Evolutionary conservation across 2,888 invertebrate genomes (phyloP).

Genomic region (Clistopyga incitator): DNA sequence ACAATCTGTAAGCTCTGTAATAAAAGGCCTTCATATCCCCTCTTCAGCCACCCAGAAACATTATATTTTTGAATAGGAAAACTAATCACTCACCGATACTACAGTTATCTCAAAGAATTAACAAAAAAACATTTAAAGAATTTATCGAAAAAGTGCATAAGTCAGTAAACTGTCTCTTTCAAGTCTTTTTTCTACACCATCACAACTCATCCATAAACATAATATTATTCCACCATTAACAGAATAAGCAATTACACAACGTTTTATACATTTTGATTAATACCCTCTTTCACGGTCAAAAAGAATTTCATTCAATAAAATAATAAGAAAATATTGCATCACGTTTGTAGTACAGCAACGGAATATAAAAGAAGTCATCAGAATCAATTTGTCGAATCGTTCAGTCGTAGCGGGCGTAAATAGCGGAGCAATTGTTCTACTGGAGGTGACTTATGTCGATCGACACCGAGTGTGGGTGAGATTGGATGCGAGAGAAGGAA

Average conservation of each 20-base stretch:
- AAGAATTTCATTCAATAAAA: neutral
- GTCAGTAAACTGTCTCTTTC: neutral
- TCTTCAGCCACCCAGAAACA: no score
- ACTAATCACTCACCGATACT: neutral
- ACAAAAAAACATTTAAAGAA: neutral
- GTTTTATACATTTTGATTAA: neutral
- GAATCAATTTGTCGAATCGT: conserved; percentile 14
- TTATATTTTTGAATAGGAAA: neutral
- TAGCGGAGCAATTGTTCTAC: conserved; percentile 15
- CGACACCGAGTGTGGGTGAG: conserved; percentile 22
- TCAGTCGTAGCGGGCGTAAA: neutral
- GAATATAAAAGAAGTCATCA: conserved; percentile 1
- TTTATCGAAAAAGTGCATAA: neutral
- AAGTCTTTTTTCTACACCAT: no score
- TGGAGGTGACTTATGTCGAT: conserved; percentile 35
- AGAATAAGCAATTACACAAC: neutral
- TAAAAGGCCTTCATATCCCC: no score
- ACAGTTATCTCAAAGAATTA: neutral
- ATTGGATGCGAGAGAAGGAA: conserved; percentile 15
- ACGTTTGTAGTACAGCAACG: no score
- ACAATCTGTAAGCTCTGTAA: no score
- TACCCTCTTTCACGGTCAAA: neutral
- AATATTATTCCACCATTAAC: neutral
- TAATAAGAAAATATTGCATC: neutral
- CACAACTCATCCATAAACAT: neutral